Evolutionary conservation across 2,888 invertebrate species (phyloP), one percentile per base, ranked within the genome.

Genomic region (Stratiomys singularior): DNA sequence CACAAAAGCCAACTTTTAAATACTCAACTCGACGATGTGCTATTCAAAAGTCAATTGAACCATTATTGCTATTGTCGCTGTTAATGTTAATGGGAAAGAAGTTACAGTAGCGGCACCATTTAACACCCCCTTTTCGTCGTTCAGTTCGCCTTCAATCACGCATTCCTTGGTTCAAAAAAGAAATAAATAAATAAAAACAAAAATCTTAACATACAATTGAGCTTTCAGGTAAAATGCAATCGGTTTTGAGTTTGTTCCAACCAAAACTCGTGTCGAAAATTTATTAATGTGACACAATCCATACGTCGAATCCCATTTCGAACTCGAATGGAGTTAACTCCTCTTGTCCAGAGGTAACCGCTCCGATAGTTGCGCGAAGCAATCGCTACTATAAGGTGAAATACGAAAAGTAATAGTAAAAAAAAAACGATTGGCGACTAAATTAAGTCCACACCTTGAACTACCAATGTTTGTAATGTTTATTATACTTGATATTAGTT

Each of bases 1-100:
- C 13, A 18, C 47, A 69, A 25, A 25, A 52, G 15, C 52, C 15
- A 66, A 46, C 47, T 69, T 47, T 30, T 69, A 37, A 66, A 66
- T 64, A 64, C 15, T 60, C 37, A 3, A 37, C 37, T 60, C 28
- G 25, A 15, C 47, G 47, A 69, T 69, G 69, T 69, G 25, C 25
- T 74, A 18, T 74, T 58, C 37, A 74, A 60, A 58, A 58, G 37
- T 74, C 74, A 74, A 74, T 74, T 72, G 52, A 72, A 72, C 56
- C 52, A 72, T 72, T 74, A 74, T 69, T 69, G 47, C 30, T 47
- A 66, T 66, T 66, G 66, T 66, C 18, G 37, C n/a, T n/a, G 58
- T 18, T 21, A 11, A 21, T 60, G 25, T 25, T 60, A 25, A 25
- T 23, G 9, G 58, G 58, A 60, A 37, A 1, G 27, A 66, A 66